Conservation (phyloP, 2,113 vertebrate genomes). For the Cacatua alba region DNA sequence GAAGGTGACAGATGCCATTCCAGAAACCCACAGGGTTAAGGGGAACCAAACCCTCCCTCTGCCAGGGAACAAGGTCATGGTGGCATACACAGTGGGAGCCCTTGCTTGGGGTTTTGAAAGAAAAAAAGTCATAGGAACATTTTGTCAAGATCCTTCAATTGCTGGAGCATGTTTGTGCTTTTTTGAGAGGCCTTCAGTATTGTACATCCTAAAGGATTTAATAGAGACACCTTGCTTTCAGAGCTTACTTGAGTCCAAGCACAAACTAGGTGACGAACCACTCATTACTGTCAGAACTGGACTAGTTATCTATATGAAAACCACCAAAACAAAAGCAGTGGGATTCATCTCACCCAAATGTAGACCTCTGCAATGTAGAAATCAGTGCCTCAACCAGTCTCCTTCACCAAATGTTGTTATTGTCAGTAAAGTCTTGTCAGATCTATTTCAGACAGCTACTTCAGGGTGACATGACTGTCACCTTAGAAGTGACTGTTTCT, state of each 20-base stretch:
- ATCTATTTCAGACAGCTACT: not conserved
- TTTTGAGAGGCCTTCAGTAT: not conserved
- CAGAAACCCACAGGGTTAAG: not conserved
- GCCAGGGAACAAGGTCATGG: too few relatives aligned
- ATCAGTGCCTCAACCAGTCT: not conserved
- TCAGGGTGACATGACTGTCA: not conserved
- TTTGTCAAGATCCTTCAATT: not conserved
- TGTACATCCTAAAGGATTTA: not conserved
- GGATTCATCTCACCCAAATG: not conserved
- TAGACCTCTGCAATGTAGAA: not conserved
- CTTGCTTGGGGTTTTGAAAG: not conserved
- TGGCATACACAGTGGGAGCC: rapidly evolving
- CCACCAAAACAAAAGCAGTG: not conserved
- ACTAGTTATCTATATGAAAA: not conserved
- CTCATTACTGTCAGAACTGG: not conserved
- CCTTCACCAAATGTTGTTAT: not conserved
- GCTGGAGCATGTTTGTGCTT: not conserved
- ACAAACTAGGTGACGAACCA: rapidly evolving
- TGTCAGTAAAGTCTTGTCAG: not conserved
- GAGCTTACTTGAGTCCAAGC: not conserved
- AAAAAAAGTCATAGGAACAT: not conserved
- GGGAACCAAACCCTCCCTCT: not conserved
- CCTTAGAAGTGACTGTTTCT: not conserved
- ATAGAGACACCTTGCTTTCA: not conserved
- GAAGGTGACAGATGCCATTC: not conserved